Conservation (phyloP, 2,888 invertebrate species). For the Scotopteryx bipunctaria region DNA sequence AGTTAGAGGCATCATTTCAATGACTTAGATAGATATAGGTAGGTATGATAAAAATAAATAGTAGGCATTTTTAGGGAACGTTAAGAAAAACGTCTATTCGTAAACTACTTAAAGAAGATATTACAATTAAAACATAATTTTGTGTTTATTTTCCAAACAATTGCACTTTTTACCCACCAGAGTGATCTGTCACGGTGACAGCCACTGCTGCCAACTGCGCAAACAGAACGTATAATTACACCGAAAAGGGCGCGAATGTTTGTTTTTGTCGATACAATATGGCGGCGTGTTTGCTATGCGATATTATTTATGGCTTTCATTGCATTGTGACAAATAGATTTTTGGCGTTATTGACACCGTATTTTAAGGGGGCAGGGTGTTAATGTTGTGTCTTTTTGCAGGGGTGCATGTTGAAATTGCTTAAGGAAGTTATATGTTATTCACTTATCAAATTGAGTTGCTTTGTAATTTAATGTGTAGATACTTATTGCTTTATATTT, state of each 20-base stretch:
- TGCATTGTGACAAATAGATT: conserved; percentile 66
- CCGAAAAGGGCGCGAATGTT: conserved; percentile 67
- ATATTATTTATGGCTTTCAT: conserved; percentile 70
- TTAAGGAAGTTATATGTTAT: conserved; percentile 16
- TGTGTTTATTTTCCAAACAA: conserved; percentile 2
- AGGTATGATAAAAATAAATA: too few species aligned
- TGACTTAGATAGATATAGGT: too few species aligned
- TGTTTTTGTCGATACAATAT: conserved; percentile 65
- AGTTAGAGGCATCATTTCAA: too few species aligned
- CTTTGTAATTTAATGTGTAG: not conserved
- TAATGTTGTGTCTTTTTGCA: conserved; percentile 38
- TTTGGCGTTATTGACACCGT: conserved; percentile 62
- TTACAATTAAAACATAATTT: too few species aligned
- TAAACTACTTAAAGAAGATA: too few species aligned
- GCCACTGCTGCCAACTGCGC: conserved; percentile 69
- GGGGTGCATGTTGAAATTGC: conserved; percentile 19
- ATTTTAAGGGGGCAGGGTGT: conserved; percentile 38
- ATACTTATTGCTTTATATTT: not conserved
- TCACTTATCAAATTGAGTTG: not conserved
- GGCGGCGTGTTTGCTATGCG: conserved; percentile 58
- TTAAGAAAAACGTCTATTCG: too few species aligned
- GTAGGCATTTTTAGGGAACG: too few species aligned
- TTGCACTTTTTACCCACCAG: conserved; percentile 35
- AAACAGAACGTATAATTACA: conserved; percentile 60
- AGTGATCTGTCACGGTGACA: conserved; percentile 62